Evolutionary conservation across 2,888 invertebrate species (phyloP).

Genomic region (Drosophila stalkeri): DNA sequence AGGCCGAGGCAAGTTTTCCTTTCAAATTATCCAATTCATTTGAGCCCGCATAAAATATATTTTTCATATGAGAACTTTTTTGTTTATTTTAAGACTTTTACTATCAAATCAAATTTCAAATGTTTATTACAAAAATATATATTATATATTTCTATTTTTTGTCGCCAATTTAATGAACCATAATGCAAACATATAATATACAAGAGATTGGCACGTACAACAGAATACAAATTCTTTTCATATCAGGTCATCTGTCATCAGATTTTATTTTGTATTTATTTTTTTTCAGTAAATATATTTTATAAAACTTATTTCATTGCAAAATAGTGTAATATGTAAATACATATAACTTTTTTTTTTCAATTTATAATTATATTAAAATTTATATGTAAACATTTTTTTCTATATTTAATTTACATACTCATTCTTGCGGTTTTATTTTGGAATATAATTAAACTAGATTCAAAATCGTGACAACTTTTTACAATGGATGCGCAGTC

Average conservation of each 20-base stretch:
- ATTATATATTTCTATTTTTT: background rate
- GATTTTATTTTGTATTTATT: too few relatives aligned
- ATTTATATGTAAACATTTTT: background rate
- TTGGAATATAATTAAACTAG: slow-evolving; percentile 10
- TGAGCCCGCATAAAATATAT: too few relatives aligned
- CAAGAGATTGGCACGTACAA: background rate
- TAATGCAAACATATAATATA: background rate
- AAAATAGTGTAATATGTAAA: background rate
- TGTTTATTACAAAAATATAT: too few relatives aligned
- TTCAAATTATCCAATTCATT: too few relatives aligned
- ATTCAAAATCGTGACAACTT: slow-evolving; percentile 4
- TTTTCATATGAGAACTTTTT: too few relatives aligned
- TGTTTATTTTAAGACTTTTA: too few relatives aligned
- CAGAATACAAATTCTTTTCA: background rate
- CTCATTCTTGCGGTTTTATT: slow-evolving; percentile 14
- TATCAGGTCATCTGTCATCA: background rate
- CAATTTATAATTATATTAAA: background rate
- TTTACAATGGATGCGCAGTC: slow-evolving; percentile 26
- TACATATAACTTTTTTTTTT: background rate
- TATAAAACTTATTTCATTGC: background rate
- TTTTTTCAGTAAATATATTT: background rate
- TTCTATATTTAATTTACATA: too few relatives aligned
- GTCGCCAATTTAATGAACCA: background rate
- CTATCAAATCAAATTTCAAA: too few relatives aligned
- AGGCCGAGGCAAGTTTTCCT: too few relatives aligned